Percentiles rank a stretch among this genome's conserved stretches.
Conservation (phyloP, 2,888 invertebrate genomes). For the Oxytorus armatus region DNA sequence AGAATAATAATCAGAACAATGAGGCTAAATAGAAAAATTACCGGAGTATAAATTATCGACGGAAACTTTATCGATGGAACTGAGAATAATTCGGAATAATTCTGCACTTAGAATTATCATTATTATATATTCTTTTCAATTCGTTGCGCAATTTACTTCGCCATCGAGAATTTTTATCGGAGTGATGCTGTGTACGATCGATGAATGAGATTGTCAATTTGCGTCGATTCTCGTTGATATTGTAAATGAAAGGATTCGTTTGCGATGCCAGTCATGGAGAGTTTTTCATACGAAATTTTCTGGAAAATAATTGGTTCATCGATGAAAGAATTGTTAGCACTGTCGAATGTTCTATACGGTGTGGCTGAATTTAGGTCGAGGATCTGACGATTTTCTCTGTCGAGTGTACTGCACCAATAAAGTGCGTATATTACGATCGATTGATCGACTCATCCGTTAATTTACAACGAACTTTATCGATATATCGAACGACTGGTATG, state of each 20-base stretch:
- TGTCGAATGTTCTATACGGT: slow-evolving; percentile 13
- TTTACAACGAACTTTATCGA: slow-evolving; percentile 6
- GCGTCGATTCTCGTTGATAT: too few species aligned
- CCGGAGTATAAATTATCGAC: slow-evolving; percentile 9
- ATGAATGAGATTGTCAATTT: too few species aligned
- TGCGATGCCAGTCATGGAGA: not conserved
- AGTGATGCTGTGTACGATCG: too few species aligned
- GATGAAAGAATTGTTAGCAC: slow-evolving; percentile 9
- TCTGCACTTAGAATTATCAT: not conserved
- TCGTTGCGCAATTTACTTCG: too few species aligned
- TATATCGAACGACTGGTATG: not conserved
- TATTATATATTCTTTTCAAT: too few species aligned
- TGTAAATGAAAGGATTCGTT: too few species aligned
- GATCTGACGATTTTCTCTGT: slow-evolving; percentile 27
- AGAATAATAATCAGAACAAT: slow-evolving; percentile 26
- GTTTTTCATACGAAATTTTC: not conserved
- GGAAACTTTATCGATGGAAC: not conserved
- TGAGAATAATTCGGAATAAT: not conserved
- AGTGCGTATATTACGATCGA: slow-evolving; percentile 16
- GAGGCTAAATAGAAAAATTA: slow-evolving; percentile 1
- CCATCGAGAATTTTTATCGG: too few species aligned
- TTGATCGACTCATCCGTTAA: slow-evolving; percentile 24
- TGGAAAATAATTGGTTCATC: slow-evolving; percentile 8
- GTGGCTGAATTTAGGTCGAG: slow-evolving; percentile 33
- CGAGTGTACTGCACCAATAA: slow-evolving; percentile 29